A percentile compares a stretch with the other conserved stretches of the same genome.
Conservation (phyloP, 2,797 vertebrate genomes). For the Picus viridis region DNA sequence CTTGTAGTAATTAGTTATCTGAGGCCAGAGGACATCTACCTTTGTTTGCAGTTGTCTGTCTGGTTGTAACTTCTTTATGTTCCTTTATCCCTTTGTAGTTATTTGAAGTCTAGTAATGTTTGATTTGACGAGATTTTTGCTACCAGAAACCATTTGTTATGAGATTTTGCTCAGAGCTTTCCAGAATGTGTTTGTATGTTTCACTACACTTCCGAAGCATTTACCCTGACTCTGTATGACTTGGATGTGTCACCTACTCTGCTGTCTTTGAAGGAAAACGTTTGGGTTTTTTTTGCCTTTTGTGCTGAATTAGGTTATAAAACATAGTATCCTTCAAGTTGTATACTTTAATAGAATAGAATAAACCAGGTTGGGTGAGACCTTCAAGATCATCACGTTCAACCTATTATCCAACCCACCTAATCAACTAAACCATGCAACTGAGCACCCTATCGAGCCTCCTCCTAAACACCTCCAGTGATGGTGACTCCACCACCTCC, state of each 20-base stretch:
- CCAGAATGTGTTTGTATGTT: background rate
- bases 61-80: background rate
- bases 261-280: background rate
- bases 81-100: background rate
- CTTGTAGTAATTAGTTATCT: background rate
- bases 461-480: no score
- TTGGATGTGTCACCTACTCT: rapidly evolving
- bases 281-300: background rate
- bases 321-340: background rate
- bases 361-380: no score
- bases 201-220: background rate
- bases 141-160: background rate
- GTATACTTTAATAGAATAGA: background rate
- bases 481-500: no score
- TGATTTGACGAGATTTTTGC: background rate
- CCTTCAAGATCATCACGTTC: no score
- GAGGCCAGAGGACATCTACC: background rate
- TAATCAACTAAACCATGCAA: no score
- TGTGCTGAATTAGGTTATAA: background rate
- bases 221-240: background rate
- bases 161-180: background rate
- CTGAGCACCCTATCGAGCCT: no score
- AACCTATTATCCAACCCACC: no score
- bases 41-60: background rate
- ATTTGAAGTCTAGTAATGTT: background rate